A percentile compares a stretch with the other conserved stretches of the same genome.
phyloP scores from a whole-genome alignment of 2,797 vertebrate genomes.

The Falco columbarius region DNA sequence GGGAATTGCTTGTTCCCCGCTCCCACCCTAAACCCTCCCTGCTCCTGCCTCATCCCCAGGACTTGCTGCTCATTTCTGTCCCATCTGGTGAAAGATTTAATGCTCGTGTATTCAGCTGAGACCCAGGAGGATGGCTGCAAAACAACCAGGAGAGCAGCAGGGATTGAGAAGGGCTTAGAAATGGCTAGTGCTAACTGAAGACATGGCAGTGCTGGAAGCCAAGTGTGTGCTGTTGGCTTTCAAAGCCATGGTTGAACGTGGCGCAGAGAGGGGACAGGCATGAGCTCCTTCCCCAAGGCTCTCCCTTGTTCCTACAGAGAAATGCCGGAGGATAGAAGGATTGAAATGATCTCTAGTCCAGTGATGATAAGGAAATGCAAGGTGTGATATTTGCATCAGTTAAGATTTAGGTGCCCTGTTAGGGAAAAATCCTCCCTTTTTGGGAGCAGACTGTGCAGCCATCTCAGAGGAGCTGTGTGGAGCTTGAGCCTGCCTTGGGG shows the following conservation, averaged over 20 bases:
- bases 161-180: background rate
- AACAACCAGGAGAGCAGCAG: background rate
- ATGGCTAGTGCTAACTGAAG: accelerated
- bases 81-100: background rate
- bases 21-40: background rate
- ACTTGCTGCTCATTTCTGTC: background rate
- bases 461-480: background rate
- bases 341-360: background rate
- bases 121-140: accelerated
- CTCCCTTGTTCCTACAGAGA: background rate
- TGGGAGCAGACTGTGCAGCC: background rate
- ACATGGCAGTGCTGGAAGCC: accelerated
- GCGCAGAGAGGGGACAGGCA: accelerated
- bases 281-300: background rate
- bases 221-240: accelerated
- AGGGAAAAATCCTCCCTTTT: background rate
- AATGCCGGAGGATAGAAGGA: background rate
- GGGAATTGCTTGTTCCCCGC: background rate
- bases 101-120: background rate
- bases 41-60: accelerated
- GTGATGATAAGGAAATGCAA: background rate
- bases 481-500: background rate
- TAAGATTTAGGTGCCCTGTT: background rate
- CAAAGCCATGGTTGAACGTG: background rate
- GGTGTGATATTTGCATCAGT: background rate